Evolutionary conservation across 2,797 vertebrate species (phyloP), one percentile per base, ranked within the genome.

Genomic region (Lagodon rhomboides): DNA sequence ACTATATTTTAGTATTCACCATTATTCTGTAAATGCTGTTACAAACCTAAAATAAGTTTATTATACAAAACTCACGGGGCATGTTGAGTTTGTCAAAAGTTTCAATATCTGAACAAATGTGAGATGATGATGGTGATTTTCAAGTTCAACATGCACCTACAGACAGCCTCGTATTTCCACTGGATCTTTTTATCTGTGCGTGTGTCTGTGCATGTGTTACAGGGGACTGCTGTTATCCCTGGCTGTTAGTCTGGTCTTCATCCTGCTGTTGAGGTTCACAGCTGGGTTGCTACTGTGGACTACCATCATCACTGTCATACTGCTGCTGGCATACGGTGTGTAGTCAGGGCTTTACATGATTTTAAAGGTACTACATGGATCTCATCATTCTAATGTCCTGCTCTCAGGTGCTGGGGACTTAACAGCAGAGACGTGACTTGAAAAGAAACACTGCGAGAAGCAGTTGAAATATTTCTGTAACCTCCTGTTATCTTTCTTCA

Each of bases 221-320:
- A 99, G 97, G 59, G 97, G 95, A 34, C 94, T 98, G 75, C 92
- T 95, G 64, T 88, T 97, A n/a, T 95, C 97, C 2, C 94, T 97
- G 95, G 11, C 94, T 46, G 90, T 97, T 62, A 98, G 97, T 59
- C 93, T 98, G 85, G 58, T 95, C 53, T 98, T 98, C 93, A 95
- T 99, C 77, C 89, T 98, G 41, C 93, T 99, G 44, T 71, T 99
- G 91, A 96, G 96, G 66, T 97, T 96, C 91, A 97, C 94, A 1
- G 97, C 97, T 7, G 96, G 96, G 4, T 67, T 96, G 25, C 93
- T 99, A 27, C 94, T 99, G 89, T 97, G 97, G 97, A 79, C 96
- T 68, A 96, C 96, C 91, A 95, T 97, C 86, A 77, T 96, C 25
- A 91, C 95, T 10, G 93, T 98, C 49, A 90, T 97, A 44, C 93